phyloP scores from a whole-genome alignment of 2,888 invertebrate genomes.

The Drosophila demipolita region DNA sequence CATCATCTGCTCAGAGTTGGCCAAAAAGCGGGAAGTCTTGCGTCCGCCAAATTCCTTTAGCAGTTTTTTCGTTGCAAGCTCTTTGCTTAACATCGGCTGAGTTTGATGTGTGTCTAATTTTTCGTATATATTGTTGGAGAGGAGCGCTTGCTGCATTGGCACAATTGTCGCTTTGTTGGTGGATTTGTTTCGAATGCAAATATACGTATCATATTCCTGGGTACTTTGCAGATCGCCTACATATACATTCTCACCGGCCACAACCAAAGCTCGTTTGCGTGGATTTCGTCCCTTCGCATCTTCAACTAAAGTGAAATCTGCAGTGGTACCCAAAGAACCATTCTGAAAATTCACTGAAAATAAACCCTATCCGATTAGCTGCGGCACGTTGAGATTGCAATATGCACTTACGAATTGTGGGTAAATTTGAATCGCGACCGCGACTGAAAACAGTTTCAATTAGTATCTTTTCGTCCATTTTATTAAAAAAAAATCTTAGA shows the following conservation, averaged over 20 bases:
- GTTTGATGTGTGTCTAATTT: slow-evolving; percentile 53
- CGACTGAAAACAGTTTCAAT: slow-evolving; percentile 62
- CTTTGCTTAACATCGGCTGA: slow-evolving; percentile 53
- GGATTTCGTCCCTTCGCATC: slow-evolving; percentile 17
- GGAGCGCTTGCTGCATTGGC: slow-evolving; percentile 76
- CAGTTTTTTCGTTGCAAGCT: slow-evolving; percentile 62
- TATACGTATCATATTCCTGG: slow-evolving; percentile 74
- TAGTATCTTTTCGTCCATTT: slow-evolving; percentile 72
- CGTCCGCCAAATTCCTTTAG: slow-evolving; percentile 83
- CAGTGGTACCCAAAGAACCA: slow-evolving; percentile 67
- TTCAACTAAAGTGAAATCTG: slow-evolving; percentile 60
- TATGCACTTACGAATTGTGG: slow-evolving; percentile 74
- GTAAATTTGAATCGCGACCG: slow-evolving; percentile 36
- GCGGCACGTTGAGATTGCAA: background rate
- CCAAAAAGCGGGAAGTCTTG: slow-evolving; percentile 69
- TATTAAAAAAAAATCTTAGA: slow-evolving; percentile 23
- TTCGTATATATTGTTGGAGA: slow-evolving; percentile 79
- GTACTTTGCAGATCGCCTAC: slow-evolving; percentile 64
- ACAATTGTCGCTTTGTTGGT: slow-evolving; percentile 82
- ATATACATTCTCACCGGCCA: slow-evolving; percentile 73
- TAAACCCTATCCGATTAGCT: background rate
- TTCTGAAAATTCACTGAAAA: slow-evolving; percentile 83
- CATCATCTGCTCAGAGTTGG: slow-evolving; percentile 77
- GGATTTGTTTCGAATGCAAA: slow-evolving; percentile 79
- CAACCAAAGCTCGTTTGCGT: slow-evolving; percentile 64